Base-by-base conservation (phyloP, 2,888 invertebrate genomes). In the Trimorus sp. region DNA sequence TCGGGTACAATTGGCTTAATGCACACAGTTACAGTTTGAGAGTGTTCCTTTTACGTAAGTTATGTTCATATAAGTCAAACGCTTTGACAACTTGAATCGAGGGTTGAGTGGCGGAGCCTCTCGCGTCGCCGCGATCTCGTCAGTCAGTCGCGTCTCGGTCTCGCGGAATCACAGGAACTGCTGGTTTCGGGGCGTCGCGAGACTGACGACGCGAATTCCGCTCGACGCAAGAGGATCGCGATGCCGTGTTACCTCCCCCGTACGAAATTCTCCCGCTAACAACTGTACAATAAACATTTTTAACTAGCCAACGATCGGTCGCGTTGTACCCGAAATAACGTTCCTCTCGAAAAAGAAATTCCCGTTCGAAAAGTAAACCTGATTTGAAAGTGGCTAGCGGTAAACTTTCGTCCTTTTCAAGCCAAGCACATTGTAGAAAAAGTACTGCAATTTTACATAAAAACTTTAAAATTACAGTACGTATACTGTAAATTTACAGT, bases 1-100 rank as follows among this genome's bases (percentile, higher is more conserved):
- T 87, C 85, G 85, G 82, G 84, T 87, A 89, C 86, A 87, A 87
- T 87, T 80, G 60, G 54, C 62, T 79, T 59, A 59, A 62, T 80
- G 69, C 68, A 69, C 69, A 76, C 68, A 68, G 51, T 77, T 83
- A 79, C 58, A 79, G 63, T 75, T 79, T 68, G 77, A 42, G 36
- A 68, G 42, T 69, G 1, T 26, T 26, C 26, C 26, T 26, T 26
- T 71, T 73, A 74, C 73, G 74, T 69, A 82, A 69, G 59, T 78
- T 69, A 62, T 62, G 14, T 78, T 38, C 48, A 65, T 38, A 58
- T 59, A 74, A 77, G 65, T 81, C 51, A 70, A 78, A 81, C 68
- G 60, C 60, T 62, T 81, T 62, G 48, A 73, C 54, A 78, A 78
- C 54, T 58, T 59, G 58, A 70, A 59, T 76, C 58, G 45, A 48